Evolutionary conservation across 30 jellyfish, hydroid and myxozoan species (phyloP), one percentile per base, ranked within the genome.

Genomic region (Aurelia sp.): DNA sequence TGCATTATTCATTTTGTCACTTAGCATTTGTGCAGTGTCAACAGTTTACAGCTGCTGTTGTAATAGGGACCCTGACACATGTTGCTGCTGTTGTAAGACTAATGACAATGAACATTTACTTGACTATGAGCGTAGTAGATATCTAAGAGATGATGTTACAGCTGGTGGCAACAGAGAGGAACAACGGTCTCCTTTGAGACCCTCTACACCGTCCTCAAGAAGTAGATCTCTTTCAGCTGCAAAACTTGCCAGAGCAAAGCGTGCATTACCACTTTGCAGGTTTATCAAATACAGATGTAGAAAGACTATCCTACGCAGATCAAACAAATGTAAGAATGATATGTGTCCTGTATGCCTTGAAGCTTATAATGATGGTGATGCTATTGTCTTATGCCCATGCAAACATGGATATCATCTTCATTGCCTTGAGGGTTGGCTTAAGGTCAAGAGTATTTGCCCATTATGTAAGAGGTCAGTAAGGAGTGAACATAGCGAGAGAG

Each of bases 401-500:
- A 82, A 82, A 18, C 92, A 82, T 82, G 86, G 80, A 4, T 70
- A 82, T 52, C 92, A 82, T 60, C 59, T 58, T 20, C 15, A 8
- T n/a, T 82, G 92, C 72, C 71, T 82, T 3, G 86, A 70, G 40
- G 86, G 84, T 13, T 82, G 92, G 92, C 80, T 82, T 16, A 53
- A 59, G 4, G 84, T 65, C 47, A 81, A 67, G 71, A 70, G 81
- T 11, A 33, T 12, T 20, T 81, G 91, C 55, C 91, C 91, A 61
- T 60, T 81, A 70, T 81, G 91, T 47, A 81, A 70, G n/a, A 48
- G 84, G 58, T 76, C 84, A 0, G 66, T 81, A 0, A 53, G 52
- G 50, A 81, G 71, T 50, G 91, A 67, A 67, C 17, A 20, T 59
- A 66, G 55, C 27, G 91, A 81, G 41, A 40, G 66, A 31, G 16